A percentile compares a stretch with the other conserved stretches of the same genome.
phyloP scores from a whole-genome alignment of 2,113 vertebrate genomes.

The Bos indicus region DNA sequence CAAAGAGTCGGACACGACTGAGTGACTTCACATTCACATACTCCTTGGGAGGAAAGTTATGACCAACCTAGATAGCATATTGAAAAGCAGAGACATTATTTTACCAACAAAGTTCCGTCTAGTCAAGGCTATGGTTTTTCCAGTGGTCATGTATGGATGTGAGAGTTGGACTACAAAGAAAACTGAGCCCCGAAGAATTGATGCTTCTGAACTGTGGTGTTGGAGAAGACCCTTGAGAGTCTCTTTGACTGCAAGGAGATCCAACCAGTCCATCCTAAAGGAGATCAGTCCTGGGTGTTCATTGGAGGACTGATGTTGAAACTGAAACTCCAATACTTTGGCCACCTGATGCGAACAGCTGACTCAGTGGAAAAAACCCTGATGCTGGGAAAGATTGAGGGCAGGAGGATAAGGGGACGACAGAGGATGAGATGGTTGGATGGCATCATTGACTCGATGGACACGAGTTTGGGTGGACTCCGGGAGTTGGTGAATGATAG shows the following conservation, averaged over 20 bases:
- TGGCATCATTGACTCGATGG: background rate
- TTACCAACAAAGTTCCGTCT: background rate
- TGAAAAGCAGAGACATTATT: background rate
- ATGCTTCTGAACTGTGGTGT: background rate
- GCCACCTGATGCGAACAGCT: fast-evolving
- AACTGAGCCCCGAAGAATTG: background rate
- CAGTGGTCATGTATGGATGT: too few species aligned
- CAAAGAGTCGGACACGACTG: too few species aligned
- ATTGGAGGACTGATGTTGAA: background rate
- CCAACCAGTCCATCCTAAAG: background rate
- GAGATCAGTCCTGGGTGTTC: background rate
- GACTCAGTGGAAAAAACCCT: background rate
- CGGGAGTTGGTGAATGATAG: too few species aligned
- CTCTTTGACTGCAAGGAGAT: background rate
- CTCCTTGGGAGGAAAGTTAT: background rate
- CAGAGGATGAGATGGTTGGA: background rate
- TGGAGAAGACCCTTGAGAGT: background rate
- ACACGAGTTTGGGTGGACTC: background rate
- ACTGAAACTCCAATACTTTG: background rate
- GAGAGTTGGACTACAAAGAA: background rate
- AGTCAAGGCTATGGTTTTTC: background rate
- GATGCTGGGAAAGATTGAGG: background rate
- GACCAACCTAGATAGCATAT: background rate
- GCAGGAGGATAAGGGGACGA: background rate
- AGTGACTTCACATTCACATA: too few species aligned